A percentile compares a stretch with the other conserved stretches of the same genome.
phyloP scores from a whole-genome alignment of 2,113 vertebrate species.

The Bos javanicus region DNA sequence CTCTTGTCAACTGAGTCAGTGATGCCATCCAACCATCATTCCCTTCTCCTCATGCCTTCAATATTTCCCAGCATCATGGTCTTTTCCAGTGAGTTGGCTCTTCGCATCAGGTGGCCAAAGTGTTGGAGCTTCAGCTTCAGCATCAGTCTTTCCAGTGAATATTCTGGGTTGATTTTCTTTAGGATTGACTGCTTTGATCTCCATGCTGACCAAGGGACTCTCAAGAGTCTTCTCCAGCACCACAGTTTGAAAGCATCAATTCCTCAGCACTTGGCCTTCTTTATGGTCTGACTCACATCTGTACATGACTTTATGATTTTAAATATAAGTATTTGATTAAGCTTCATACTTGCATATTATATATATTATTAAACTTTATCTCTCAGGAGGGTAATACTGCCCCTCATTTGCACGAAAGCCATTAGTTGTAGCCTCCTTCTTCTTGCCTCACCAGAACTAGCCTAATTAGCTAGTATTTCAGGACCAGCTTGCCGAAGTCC shows the following conservation, averaged over 20 bases:
- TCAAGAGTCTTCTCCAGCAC: not conserved
- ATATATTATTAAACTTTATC: not conserved
- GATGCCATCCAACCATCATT: not conserved
- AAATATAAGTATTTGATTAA: not conserved
- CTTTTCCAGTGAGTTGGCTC: not conserved
- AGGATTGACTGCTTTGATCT: not conserved
- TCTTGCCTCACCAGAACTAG: not conserved
- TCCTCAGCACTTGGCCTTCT: not conserved
- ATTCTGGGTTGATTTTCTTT: not conserved
- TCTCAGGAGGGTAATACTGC: not conserved
- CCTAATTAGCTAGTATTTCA: not conserved
- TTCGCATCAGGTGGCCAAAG: not conserved
- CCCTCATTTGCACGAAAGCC: not conserved
- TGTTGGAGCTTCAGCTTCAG: not conserved
- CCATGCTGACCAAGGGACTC: not conserved
- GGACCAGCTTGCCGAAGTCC: not conserved
- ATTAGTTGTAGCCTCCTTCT: not conserved
- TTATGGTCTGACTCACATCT: not conserved
- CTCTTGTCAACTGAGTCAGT: not conserved
- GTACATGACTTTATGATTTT: not conserved
- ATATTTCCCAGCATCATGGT: not conserved
- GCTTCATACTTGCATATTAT: not conserved
- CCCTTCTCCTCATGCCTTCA: not conserved
- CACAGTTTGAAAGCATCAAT: not conserved
- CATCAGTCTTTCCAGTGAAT: not conserved